These are phyloP conservation scores for Pseudois nayaur DNA, from an alignment of 2,113 vertebrate species.

Conservation along the genomic window DNA sequence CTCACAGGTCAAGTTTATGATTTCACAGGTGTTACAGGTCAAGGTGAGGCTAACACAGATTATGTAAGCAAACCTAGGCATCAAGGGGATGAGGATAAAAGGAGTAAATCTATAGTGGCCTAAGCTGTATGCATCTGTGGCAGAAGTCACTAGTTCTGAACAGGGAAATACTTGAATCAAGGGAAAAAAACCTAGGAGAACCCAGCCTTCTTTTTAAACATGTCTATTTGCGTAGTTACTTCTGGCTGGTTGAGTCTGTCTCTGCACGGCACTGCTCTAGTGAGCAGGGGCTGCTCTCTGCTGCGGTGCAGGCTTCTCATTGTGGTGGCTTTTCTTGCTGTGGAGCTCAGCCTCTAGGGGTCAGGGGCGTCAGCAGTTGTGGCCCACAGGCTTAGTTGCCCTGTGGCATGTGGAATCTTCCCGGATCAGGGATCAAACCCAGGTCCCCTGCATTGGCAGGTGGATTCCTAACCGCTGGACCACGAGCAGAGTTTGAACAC, in stretches of 20 bases:
- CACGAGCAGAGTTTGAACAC: background rate
- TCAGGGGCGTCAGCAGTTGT: background rate
- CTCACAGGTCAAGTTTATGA: background rate
- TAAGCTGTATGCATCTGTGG: background rate
- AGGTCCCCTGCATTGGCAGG: background rate
- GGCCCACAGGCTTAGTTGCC: background rate
- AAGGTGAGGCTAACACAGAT: background rate
- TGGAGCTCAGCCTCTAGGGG: background rate
- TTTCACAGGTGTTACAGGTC: background rate
- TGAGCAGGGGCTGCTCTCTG: background rate
- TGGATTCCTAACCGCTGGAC: background rate
- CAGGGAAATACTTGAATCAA: background rate
- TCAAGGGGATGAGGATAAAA: background rate
- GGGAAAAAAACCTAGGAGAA: background rate
- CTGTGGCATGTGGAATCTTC: background rate
- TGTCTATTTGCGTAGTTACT: rapidly evolving
- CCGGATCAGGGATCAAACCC: background rate
- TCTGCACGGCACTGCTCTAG: rapidly evolving
- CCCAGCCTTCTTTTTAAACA: background rate
- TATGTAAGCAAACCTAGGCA: background rate
- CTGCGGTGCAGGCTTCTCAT: rapidly evolving
- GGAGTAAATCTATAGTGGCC: background rate
- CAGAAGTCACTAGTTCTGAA: background rate
- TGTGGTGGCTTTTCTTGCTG: background rate
- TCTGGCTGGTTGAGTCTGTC: background rate